phyloP scores from a whole-genome alignment of 2,888 invertebrate species.

The Andrena bucephala region DNA sequence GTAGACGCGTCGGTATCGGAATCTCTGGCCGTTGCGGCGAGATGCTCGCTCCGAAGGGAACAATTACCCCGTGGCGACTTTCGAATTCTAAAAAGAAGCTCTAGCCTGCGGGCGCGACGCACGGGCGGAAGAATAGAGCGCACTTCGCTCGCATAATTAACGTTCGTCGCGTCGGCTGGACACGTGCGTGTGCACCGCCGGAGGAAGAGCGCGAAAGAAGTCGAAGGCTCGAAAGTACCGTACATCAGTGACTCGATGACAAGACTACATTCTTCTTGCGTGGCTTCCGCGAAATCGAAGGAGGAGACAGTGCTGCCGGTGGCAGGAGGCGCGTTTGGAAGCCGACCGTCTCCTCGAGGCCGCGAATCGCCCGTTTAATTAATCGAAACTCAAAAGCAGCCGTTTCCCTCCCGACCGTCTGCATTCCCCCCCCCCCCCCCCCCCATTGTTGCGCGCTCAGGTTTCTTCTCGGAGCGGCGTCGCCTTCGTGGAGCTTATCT shows the following conservation, averaged over 20 bases:
- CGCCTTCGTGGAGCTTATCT: slow-evolving; percentile 1
- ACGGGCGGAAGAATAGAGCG: slow-evolving; percentile 41
- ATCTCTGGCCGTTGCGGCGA: not conserved
- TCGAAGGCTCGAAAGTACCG: slow-evolving; percentile 75
- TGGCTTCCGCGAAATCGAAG: slow-evolving; percentile 64
- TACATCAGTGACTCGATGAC: slow-evolving; percentile 79
- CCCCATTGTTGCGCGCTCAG: not conserved
- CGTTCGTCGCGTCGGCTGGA: slow-evolving; percentile 53
- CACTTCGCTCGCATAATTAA: slow-evolving; percentile 57
- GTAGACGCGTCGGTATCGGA: not conserved
- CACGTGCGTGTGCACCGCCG: slow-evolving; percentile 45
- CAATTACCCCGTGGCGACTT: not conserved
- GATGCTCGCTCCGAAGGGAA: not conserved
- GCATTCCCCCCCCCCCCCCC: not conserved
- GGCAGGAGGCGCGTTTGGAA: slow-evolving; percentile 3
- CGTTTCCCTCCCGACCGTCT: not conserved
- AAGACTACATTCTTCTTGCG: slow-evolving; percentile 81
- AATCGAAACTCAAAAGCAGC: slow-evolving; percentile 9
- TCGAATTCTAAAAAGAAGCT: not conserved
- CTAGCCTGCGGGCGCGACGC: not conserved
- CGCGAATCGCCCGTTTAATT: slow-evolving; percentile 26
- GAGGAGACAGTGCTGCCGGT: slow-evolving; percentile 16
- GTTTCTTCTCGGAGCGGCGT: not conserved
- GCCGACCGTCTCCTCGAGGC: slow-evolving; percentile 10
- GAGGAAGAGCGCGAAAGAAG: slow-evolving; percentile 51